Evolutionary conservation across 2,888 invertebrate genomes (phyloP).

Genomic region (Xanthorhoe designata): DNA sequence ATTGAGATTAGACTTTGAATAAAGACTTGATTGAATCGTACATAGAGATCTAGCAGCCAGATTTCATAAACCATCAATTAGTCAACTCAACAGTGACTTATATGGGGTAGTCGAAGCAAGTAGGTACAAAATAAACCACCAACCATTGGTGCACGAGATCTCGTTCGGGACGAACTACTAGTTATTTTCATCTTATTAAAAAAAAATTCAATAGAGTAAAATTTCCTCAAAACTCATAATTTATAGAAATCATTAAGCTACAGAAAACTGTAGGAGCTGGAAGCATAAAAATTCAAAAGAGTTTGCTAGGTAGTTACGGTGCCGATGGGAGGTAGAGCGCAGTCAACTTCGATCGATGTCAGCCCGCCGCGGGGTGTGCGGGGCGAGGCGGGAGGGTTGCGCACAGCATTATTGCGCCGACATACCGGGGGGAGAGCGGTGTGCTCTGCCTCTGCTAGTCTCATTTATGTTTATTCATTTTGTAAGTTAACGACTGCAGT

Average conservation of each 20-base stretch:
- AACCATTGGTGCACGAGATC: too few relatives aligned
- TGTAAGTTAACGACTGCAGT: constrained; percentile 43
- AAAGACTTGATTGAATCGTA: too few relatives aligned
- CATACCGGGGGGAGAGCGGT: constrained; percentile 42
- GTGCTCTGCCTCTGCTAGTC: constrained; percentile 34
- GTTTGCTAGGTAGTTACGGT: constrained; percentile 42
- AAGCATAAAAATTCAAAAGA: constrained; percentile 18
- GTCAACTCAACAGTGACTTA: too few relatives aligned
- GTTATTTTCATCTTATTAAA: too few relatives aligned
- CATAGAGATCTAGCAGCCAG: too few relatives aligned
- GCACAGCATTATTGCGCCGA: constrained; percentile 67
- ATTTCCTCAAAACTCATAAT: background rate
- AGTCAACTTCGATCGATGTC: constrained; percentile 67
- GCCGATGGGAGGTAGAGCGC: constrained; percentile 49
- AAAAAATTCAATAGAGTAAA: background rate
- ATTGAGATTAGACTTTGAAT: too few relatives aligned
- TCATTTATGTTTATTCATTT: constrained; percentile 50
- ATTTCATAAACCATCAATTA: too few relatives aligned
- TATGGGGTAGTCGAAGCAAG: too few relatives aligned
- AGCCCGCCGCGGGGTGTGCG: constrained; percentile 53
- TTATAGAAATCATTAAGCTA: constrained; percentile 1
- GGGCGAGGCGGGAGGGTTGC: constrained; percentile 59
- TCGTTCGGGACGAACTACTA: too few relatives aligned
- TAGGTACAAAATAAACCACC: too few relatives aligned
- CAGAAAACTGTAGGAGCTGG: constrained; percentile 9